phyloP scores from a whole-genome alignment of 2,113 vertebrate genomes.

The Oryzias javanicus region DNA sequence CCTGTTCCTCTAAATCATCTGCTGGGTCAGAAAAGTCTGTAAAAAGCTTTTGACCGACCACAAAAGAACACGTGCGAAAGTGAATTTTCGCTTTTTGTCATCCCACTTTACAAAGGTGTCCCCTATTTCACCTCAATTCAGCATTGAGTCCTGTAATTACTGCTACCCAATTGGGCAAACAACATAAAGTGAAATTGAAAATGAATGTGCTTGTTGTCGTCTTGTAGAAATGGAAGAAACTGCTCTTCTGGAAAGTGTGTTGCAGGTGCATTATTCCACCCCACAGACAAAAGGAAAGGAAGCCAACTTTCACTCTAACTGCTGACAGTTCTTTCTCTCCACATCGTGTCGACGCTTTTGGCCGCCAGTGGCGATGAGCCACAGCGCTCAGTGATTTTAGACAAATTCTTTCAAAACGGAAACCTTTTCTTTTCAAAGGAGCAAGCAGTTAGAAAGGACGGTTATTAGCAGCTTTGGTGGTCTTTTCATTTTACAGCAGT shows the following conservation, averaged over 20 bases:
- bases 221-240: background rate
- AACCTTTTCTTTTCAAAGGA: conserved; percentile 37
- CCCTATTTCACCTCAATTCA: background rate
- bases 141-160: background rate
- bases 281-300: conserved; percentile 19
- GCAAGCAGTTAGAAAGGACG: conserved; percentile 38
- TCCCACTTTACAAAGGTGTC: background rate
- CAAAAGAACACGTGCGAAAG: background rate
- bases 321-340: conserved; percentile 22
- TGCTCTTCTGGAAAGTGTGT: background rate
- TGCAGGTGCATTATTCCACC: conserved; percentile 1
- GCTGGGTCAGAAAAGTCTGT: too few relatives aligned
- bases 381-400: conserved; percentile 36
- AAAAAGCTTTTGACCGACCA: too few relatives aligned
- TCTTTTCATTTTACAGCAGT: conserved; percentile 46
- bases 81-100: background rate
- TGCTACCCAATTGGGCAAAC: conserved; percentile 1
- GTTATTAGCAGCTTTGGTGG: conserved; percentile 26
- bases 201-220: conserved; percentile 4
- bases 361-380: conserved; percentile 17
- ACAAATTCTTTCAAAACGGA: conserved; percentile 34
- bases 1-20: too few relatives aligned
- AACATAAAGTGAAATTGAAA: background rate
- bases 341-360: conserved; percentile 42
- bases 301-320: conserved; percentile 34